phyloP scores from a whole-genome alignment of 1,140 invertebrate species.

The Hypothenemus hampei region DNA sequence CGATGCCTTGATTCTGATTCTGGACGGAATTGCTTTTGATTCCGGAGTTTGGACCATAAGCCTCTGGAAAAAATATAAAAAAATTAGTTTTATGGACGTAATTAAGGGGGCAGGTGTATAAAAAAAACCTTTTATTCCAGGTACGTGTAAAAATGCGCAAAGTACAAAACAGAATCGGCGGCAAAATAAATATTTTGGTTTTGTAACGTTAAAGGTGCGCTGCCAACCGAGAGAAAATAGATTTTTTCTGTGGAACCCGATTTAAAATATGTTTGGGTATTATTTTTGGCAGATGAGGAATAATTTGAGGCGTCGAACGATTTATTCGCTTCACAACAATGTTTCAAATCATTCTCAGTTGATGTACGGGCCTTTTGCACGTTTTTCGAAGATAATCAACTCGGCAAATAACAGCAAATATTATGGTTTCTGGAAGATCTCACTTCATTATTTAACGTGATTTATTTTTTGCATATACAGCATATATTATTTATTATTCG shows the following conservation, averaged over 20 bases:
- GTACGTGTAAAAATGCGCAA: not conserved
- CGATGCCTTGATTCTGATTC: slow-evolving; percentile 46
- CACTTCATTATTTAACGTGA: no score
- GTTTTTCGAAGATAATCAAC: no score
- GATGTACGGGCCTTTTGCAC: not conserved
- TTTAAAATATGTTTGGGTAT: slow-evolving; percentile 3
- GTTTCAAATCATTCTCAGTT: not conserved
- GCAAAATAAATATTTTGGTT: slow-evolving; percentile 11
- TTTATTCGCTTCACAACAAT: not conserved
- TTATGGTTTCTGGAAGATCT: no score
- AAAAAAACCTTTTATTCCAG: no score
- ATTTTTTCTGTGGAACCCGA: slow-evolving; percentile 1
- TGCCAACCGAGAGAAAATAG: not conserved
- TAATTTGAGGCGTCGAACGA: not conserved
- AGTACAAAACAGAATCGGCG: not conserved
- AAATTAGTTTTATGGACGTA: not conserved
- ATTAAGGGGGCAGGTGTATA: no score
- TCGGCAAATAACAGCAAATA: no score
- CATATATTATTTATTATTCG: no score
- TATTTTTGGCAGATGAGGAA: slow-evolving; percentile 7
- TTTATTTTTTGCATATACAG: no score
- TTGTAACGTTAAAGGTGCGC: not conserved
- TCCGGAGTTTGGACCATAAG: not conserved
- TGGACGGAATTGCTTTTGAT: slow-evolving; percentile 17
- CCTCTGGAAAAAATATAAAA: slow-evolving; percentile 13